These are phyloP conservation scores for Drosophila dives DNA, from an alignment of 2,888 invertebrate genomes.

Conservation along the genomic window DNA sequence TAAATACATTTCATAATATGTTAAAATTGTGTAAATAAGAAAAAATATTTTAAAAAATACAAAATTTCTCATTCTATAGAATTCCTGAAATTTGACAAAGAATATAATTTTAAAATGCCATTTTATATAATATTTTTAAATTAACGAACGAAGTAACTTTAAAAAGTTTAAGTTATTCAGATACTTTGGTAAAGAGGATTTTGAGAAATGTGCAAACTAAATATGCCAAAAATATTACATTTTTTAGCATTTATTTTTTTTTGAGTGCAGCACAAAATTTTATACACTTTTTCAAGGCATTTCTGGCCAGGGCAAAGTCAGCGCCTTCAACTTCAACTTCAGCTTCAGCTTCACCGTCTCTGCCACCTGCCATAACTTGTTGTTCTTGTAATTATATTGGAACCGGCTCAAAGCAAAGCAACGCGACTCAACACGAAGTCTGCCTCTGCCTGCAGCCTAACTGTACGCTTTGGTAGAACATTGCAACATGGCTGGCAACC, in stretches of 20 bases:
- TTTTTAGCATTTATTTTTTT: background rate
- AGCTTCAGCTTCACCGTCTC: conserved; percentile 7
- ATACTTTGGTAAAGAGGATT: background rate
- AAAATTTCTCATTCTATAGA: background rate
- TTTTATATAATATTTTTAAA: background rate
- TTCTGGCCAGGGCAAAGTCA: conserved; percentile 15
- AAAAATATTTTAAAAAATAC: background rate
- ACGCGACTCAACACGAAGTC: conserved; percentile 44
- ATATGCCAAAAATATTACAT: background rate
- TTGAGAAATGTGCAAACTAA: background rate
- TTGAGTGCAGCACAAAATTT: conserved; percentile 2
- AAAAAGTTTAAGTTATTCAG: background rate
- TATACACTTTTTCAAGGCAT: conserved; percentile 47
- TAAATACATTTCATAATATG: background rate
- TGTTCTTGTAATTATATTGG: conserved; percentile 68
- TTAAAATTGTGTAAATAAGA: background rate
- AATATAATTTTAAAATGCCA: background rate
- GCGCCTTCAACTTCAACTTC: background rate
- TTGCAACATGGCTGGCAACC: conserved; percentile 23
- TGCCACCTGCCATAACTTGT: conserved; percentile 70
- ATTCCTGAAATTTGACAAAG: background rate
- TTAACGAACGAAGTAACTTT: background rate
- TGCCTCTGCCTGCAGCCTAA: conserved; percentile 44
- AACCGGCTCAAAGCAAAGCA: conserved; percentile 42
- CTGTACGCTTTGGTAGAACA: conserved; percentile 52